Base-by-base conservation (phyloP, 2,113 vertebrate genomes). In the Centropus unirufus region DNA sequence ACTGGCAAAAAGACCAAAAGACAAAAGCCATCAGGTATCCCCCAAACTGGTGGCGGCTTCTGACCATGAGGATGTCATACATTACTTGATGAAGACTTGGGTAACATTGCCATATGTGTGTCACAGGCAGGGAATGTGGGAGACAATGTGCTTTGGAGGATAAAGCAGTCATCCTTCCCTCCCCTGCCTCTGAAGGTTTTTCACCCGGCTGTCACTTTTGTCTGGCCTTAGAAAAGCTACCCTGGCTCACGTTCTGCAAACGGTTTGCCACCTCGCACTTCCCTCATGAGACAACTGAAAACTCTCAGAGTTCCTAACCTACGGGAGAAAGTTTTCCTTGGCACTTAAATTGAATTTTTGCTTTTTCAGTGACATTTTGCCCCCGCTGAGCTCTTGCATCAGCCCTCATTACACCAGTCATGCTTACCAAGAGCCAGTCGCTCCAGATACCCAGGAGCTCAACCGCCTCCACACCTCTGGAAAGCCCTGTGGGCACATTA, bases 41-140 rank as follows among this genome's bases (percentile, higher is more conserved):
- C 40, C 39, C 75, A 17, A 47, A 39, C 39, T 57, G 49, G 22
- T 21, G 64, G n/a, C 39, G 40, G 54, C 32, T 91, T 57, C 78
- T 69, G 49, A 58, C 36, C 14, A 32, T 5, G 20, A 79, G 47
- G 57, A 14, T 15, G 16, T 42, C 44, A 54, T 4, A 46, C 0
- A 5, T 22, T 47, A 9, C 32, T 57, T 18, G 27, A 64, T 6
- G 27, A 8, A 32, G 58, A 39, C 26, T 24, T 4, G 5, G 17
- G 21, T 61, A 51, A 22, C 5, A 2, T 2, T 32, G 36, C 34
- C 34, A 12, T 6, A n/a, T 40, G 9, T 0, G 3, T n/a, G 27
- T 64, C 61, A 57, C 51, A 42, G 30, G 11, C 12, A 32, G 1
- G 4, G 42, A 84, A 67, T 9, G 27, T 5, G 12, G 23, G 27